phyloP scores from a whole-genome alignment of 2,888 invertebrate species.

The Lasioglossum villosulum region DNA sequence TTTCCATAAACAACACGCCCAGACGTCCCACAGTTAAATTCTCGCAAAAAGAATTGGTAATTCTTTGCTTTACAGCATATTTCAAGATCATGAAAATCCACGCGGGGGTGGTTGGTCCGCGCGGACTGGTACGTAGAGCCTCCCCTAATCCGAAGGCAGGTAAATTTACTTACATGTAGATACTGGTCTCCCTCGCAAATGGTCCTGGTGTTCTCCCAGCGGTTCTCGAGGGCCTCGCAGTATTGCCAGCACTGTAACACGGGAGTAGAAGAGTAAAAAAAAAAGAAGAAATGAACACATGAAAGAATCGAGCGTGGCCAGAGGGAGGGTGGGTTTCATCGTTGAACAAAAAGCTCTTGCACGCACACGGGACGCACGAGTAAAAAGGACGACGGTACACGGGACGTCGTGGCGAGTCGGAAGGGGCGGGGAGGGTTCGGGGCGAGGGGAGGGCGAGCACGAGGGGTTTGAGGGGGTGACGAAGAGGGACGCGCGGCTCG shows the following conservation, averaged over 20 bases:
- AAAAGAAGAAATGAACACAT: constrained; percentile 43
- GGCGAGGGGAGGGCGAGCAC: background rate
- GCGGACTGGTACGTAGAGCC: background rate
- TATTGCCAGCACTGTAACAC: constrained; percentile 82
- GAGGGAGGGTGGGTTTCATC: constrained; percentile 44
- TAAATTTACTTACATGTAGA: constrained; percentile 77
- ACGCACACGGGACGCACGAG: constrained; percentile 60
- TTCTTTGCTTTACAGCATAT: no score
- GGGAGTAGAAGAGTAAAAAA: constrained; percentile 62
- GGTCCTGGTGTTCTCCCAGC: constrained; percentile 78
- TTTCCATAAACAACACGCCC: no score
- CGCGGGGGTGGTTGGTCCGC: background rate
- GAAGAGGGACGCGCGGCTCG: constrained; percentile 56
- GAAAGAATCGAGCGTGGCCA: constrained; percentile 48
- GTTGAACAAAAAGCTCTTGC: constrained; percentile 66
- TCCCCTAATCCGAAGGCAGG: constrained; percentile 27
- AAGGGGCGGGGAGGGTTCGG: constrained; percentile 46
- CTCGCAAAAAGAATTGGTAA: no score
- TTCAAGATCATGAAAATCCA: no score
- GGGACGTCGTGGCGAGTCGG: constrained; percentile 24
- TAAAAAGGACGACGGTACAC: constrained; percentile 58
- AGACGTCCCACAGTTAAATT: no score
- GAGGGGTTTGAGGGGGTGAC: constrained; percentile 43
- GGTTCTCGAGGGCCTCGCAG: constrained; percentile 81
- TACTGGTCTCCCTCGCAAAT: constrained; percentile 80